A percentile compares a stretch with the other conserved stretches of the same genome.
phyloP scores from a whole-genome alignment of 2,888 invertebrate species.

The Disparrhopalites patrizii region DNA sequence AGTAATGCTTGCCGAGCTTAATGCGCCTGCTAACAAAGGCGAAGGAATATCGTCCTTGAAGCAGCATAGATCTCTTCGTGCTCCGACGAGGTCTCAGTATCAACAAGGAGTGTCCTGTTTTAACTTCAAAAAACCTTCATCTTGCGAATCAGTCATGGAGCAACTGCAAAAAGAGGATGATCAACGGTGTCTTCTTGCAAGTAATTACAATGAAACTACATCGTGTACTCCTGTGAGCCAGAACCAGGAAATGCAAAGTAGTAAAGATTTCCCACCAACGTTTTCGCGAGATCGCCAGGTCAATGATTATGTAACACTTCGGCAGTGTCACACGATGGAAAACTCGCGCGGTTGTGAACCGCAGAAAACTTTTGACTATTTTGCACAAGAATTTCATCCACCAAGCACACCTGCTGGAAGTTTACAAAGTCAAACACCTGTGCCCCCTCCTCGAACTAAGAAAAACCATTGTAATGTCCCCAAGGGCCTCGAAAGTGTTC shows the following conservation, averaged over 20 bases:
- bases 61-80: conserved; percentile 45
- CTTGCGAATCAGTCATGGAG: conserved; percentile 45
- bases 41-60: conserved; percentile 24
- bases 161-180: conserved; percentile 31
- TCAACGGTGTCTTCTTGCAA: neutral
- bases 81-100: conserved; percentile 43
- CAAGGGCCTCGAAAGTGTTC: neutral
- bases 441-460: conserved; percentile 22
- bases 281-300: conserved; percentile 9
- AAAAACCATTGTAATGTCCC: neutral
- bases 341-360: neutral
- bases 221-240: neutral
- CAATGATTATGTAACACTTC: conserved; percentile 44
- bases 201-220: neutral
- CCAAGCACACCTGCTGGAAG: conserved; percentile 9
- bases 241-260: neutral
- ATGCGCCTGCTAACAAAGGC: conserved; percentile 27
- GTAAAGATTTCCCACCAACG: neutral
- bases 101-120: conserved; percentile 44
- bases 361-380: neutral
- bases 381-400: neutral
- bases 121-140: conserved; percentile 45
- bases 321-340: conserved; percentile 26
- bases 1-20: conserved; percentile 41
- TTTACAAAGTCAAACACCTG: neutral